These are phyloP conservation scores for Pterocles burchelli DNA, from an alignment of 2,113 vertebrate species.

Conservation along the genomic window DNA sequence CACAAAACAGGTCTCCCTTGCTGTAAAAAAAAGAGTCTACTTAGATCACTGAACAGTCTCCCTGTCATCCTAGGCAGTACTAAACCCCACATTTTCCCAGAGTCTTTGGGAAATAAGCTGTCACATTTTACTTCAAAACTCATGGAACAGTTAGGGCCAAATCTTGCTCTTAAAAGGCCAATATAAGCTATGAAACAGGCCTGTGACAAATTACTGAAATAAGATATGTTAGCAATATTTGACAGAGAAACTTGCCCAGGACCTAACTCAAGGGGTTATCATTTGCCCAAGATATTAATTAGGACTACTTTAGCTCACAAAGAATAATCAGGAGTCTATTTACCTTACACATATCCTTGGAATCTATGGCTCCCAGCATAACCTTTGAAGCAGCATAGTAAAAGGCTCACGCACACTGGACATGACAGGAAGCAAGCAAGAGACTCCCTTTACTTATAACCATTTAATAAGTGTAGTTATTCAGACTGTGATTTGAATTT, in stretches of 20 bases:
- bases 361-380: background rate
- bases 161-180: background rate
- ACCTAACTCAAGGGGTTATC: background rate
- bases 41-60: background rate
- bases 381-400: background rate
- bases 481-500: background rate
- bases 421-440: background rate
- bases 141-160: background rate
- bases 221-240: background rate
- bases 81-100: background rate
- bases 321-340: background rate
- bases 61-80: background rate
- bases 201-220: background rate
- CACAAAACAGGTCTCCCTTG: background rate
- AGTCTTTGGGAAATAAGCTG: background rate
- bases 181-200: background rate
- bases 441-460: background rate
- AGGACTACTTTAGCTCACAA: background rate
- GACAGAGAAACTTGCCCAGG: background rate
- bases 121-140: background rate
- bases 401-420: background rate
- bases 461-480: background rate
- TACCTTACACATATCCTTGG: background rate
- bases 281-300: background rate
- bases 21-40: background rate